Evolutionary conservation across 2,888 invertebrate genomes (phyloP).

Genomic region (Petrolisthes manimaculis): DNA sequence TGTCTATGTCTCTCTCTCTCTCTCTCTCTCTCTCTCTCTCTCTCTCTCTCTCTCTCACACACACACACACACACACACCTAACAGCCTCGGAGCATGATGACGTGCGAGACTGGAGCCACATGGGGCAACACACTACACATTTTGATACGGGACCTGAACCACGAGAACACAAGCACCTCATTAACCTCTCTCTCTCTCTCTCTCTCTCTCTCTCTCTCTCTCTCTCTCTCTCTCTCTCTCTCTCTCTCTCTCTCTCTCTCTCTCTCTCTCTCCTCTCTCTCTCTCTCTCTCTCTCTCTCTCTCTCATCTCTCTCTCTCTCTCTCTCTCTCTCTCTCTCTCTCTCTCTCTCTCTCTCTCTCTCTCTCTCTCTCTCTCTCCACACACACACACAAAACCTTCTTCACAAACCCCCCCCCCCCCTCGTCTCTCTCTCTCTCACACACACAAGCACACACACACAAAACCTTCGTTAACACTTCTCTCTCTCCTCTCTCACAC

Average conservation of each 20-base stretch:
- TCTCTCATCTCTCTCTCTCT: background rate
- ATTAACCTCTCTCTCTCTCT: background rate
- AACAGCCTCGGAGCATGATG: background rate
- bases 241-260: conserved; percentile 7
- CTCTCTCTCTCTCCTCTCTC: background rate
- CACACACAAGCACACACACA: no score
- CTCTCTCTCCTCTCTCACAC: background rate
- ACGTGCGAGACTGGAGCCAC: background rate
- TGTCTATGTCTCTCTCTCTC: no score
- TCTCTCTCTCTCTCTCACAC: conserved; percentile 9
- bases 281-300: background rate
- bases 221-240: background rate
- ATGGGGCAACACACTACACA: background rate
- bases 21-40: background rate
- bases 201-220: background rate
- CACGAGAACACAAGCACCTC: background rate
- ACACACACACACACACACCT: conserved; percentile 33
- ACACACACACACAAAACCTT: background rate
- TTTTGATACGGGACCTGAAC: background rate
- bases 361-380: background rate
- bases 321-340: background rate
- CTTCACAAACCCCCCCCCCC: background rate
- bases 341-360: conserved; percentile 5
- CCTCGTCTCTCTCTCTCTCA: background rate
- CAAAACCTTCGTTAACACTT: background rate